Base-by-base conservation (phyloP, 2,797 vertebrate species). In the Thunnus albacares region DNA sequence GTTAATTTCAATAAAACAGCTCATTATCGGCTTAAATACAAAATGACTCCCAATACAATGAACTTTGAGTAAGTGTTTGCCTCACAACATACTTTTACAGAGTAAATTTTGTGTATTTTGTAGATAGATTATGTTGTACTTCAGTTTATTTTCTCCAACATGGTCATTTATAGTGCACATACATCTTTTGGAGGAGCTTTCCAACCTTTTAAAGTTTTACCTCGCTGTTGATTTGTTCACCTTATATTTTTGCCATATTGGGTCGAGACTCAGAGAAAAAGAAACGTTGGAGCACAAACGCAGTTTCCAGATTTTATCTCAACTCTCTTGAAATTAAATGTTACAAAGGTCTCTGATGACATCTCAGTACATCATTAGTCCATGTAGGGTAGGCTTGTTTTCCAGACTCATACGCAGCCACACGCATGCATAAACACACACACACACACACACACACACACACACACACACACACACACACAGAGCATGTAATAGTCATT, bases 381-480 rank as follows among this genome's bases (percentile, higher is more conserved):
- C 53, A 49, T 65, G 77, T 76, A 75, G 3, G 49, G 58, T 0
- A 11, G 49, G 0, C 13, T 33, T 84, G 73, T 78, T 78, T 59
- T 79, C 81, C 75, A 80, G 45, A 63, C 43, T 51, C 75, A 49
- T 81, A 67, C 28, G 53, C 15, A 33, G 1, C 74, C 59, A 75
- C 43, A 71, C 60, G 60, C 53, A 55, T 15, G n/a, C 47, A 61
- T 13, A 59, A 3, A 80, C 49, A 60, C 38, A 45, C 20, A 38
- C 43, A 22, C 53, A 55, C 55, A 56, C 65, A 26, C 55, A 35
- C 41, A 33, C 35, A 41, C 49, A 43, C 1, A 55, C 52, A 15
- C 43, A 38, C 52, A 15, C 43, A 45, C 43, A 45, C 12, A 15
- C 12, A 45, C 24, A 45, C 14, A 45, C 12, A 45, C 13, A 45